Evolutionary conservation across 2,888 invertebrate species (phyloP).

Genomic region (Thereva nobilitata): DNA sequence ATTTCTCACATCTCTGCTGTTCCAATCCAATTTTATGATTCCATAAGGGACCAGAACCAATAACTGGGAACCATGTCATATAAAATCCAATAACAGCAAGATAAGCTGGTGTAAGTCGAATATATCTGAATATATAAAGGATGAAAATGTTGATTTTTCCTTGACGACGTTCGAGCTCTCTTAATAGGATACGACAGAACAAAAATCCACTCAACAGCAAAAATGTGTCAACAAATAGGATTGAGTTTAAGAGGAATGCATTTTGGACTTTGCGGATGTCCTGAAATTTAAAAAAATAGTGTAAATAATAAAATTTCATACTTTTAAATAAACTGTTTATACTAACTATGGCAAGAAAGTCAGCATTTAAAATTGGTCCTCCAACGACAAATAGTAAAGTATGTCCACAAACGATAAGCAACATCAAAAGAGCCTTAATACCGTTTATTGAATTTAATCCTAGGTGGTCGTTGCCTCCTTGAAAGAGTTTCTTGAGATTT

Average conservation of each 20-base stretch:
- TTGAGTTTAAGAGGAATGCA: slow-evolving; percentile 68
- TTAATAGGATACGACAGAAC: slow-evolving; percentile 68
- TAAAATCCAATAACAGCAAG: slow-evolving; percentile 72
- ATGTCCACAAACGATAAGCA: slow-evolving; percentile 69
- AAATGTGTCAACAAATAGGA: slow-evolving; percentile 74
- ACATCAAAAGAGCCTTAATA: slow-evolving; percentile 70
- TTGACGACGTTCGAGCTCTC: slow-evolving; percentile 69
- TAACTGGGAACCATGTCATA: slow-evolving; percentile 70
- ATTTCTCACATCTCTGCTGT: slow-evolving; percentile 63
- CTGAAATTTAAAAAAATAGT: slow-evolving; percentile 56
- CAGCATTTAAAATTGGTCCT: slow-evolving; percentile 69
- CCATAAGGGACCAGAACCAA: slow-evolving; percentile 79
- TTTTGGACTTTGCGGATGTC: slow-evolving; percentile 63
- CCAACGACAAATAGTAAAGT: slow-evolving; percentile 68
- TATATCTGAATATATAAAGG: slow-evolving; percentile 68
- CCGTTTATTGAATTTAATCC: slow-evolving; percentile 69
- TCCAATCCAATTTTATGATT: slow-evolving; percentile 63
- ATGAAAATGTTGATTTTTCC: slow-evolving; percentile 66
- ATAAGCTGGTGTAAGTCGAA: slow-evolving; percentile 77
- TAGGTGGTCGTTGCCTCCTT: slow-evolving; percentile 60
- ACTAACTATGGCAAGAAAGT: slow-evolving; percentile 58
- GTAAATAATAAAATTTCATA: slow-evolving; percentile 8
- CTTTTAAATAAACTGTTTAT: slow-evolving; percentile 26
- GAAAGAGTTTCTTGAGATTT: slow-evolving; percentile 51
- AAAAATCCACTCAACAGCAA: slow-evolving; percentile 72